Evolutionary conservation across 2,888 invertebrate species (phyloP).

Genomic region (Trichogramma evanescens): DNA sequence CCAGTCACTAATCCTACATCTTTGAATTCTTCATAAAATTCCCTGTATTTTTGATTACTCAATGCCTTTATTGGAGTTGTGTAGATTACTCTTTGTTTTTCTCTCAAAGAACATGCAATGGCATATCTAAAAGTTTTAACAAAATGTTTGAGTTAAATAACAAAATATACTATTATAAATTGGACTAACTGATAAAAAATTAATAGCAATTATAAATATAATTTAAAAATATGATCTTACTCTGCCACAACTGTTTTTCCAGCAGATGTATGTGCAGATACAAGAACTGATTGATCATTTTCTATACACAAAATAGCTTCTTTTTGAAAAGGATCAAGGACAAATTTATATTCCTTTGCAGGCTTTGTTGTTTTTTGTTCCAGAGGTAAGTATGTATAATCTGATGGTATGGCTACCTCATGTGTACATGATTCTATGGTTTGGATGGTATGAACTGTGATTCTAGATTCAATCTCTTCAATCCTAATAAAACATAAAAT

Average conservation of each 20-base stretch:
- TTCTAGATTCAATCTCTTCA: slow-evolving; percentile 70
- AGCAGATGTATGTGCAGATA: slow-evolving; percentile 98
- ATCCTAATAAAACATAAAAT: not conserved
- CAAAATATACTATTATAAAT: not conserved
- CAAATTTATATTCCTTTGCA: slow-evolving; percentile 88
- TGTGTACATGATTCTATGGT: slow-evolving; percentile 91
- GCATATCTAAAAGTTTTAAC: slow-evolving; percentile 63
- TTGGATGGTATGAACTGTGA: slow-evolving; percentile 81
- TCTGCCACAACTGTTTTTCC: slow-evolving; percentile 99
- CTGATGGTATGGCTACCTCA: slow-evolving; percentile 91
- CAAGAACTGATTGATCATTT: slow-evolving; percentile 95
- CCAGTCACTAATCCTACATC: slow-evolving; percentile 98
- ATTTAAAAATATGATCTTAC: slow-evolving; percentile 52
- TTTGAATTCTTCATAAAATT: slow-evolving; percentile 92
- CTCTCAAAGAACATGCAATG: slow-evolving; percentile 86
- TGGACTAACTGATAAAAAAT: not conserved
- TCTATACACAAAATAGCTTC: slow-evolving; percentile 95
- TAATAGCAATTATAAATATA: slow-evolving; percentile 3
- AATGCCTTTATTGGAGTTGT: slow-evolving; percentile 99
- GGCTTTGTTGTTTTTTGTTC: slow-evolving; percentile 60
- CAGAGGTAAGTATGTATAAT: slow-evolving; percentile 66
- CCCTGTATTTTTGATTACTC: slow-evolving; percentile 98
- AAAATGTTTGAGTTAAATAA: not conserved
- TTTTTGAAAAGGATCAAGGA: slow-evolving; percentile 95
- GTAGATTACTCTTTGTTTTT: slow-evolving; percentile 96